A percentile compares a stretch with the other conserved stretches of the same genome.
phyloP scores from a whole-genome alignment of 2,113 vertebrate species.

The mouse (Mus musculus) region GRCm39 chr17:16779501-16780000 shows the following conservation, averaged over 20 bases:
- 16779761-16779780: background rate
- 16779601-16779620: background rate
- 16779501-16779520: background rate
- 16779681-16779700: background rate
- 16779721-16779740: background rate
- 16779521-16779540: background rate
- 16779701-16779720: background rate
- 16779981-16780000: background rate
- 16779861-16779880: background rate
- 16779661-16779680: background rate
- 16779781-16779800: background rate
- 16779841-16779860: background rate
- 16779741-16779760: background rate
- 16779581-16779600: background rate
- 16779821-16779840: background rate
- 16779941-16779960: background rate
- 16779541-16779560: background rate
- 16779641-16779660: background rate
- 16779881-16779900: background rate
- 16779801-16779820: background rate
- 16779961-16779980: background rate
- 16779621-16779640: background rate
- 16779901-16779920: background rate
- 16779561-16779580: background rate
- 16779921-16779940: too few relatives aligned